A percentile compares a stretch with the other conserved stretches of the same genome.
Conservation (phyloP, 2,797 vertebrate species). For the Delichon dasypus region DNA sequence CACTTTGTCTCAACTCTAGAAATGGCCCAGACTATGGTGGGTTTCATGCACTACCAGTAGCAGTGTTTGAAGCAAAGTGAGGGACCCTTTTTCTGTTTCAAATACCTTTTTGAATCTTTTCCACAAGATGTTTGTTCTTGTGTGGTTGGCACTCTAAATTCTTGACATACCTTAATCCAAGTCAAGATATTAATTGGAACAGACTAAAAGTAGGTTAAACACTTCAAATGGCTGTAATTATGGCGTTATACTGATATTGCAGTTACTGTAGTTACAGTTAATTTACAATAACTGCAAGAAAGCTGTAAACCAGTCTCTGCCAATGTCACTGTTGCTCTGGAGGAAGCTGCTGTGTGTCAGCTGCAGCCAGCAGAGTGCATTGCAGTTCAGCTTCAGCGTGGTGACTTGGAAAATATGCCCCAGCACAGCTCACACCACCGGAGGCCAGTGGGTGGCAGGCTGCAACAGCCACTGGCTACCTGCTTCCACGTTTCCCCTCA, state of each 20-base stretch:
- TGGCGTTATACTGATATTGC: background rate
- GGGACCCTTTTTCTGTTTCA: background rate
- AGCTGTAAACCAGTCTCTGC: background rate
- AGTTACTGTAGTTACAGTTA: background rate
- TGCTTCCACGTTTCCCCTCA: fast-evolving
- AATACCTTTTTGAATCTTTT: background rate
- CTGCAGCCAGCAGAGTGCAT: background rate
- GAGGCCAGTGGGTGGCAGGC: slow-evolving; percentile 53
- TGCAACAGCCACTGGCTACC: background rate
- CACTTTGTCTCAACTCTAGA: background rate
- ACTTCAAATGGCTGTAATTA: background rate
- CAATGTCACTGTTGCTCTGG: background rate
- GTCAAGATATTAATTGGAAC: background rate
- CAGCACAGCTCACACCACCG: background rate
- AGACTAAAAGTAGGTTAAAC: background rate
- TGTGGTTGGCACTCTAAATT: background rate
- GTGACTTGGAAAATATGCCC: background rate
- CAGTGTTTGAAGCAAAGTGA: background rate
- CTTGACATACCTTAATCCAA: background rate
- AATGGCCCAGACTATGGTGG: background rate
- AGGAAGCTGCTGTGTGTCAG: background rate
- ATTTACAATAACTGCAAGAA: background rate
- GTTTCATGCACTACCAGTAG: background rate
- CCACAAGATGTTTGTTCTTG: background rate
- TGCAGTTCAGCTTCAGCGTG: background rate